Percentiles rank a stretch among this genome's conserved stretches.
Conservation (phyloP, 2,113 vertebrate genomes). For the Embiotoca jacksoni region DNA sequence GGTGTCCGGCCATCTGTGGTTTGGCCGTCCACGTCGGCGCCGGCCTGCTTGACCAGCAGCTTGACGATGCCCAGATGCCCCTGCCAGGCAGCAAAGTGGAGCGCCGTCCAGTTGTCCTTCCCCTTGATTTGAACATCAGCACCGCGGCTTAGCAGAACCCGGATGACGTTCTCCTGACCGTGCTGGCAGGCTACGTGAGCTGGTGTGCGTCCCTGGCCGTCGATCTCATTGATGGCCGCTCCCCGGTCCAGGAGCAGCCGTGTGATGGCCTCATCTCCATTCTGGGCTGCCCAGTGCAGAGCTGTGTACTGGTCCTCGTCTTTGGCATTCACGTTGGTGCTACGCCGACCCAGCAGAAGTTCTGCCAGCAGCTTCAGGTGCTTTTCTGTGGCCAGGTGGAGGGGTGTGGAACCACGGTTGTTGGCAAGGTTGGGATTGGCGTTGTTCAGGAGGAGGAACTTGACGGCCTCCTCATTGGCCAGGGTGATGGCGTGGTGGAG, state of each 20-base stretch:
- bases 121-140: slow-evolving; percentile 86
- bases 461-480: slow-evolving; percentile 94
- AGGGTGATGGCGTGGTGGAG: slow-evolving; percentile 91
- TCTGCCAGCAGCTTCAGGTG: slow-evolving; percentile 88
- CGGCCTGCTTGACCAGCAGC: slow-evolving; percentile 92
- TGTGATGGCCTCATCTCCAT: slow-evolving; percentile 91
- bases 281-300: slow-evolving; percentile 94
- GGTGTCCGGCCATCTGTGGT: slow-evolving; percentile 91
- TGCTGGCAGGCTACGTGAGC: slow-evolving; percentile 96
- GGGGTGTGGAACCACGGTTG: slow-evolving; percentile 88
- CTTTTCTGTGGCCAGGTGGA: slow-evolving; percentile 92
- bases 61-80: slow-evolving; percentile 94
- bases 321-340: slow-evolving; percentile 92
- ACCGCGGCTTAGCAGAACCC: slow-evolving; percentile 90
- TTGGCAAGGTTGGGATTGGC: slow-evolving; percentile 92
- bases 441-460: slow-evolving; percentile 94
- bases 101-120: slow-evolving; percentile 92
- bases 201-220: slow-evolving; percentile 93
- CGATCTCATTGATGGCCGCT: slow-evolving; percentile 87
- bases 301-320: slow-evolving; percentile 97
- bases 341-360: slow-evolving; percentile 91
- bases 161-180: slow-evolving; percentile 92
- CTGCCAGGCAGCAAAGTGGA: slow-evolving; percentile 95
- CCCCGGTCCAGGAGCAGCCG: slow-evolving; percentile 91
- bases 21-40: slow-evolving; percentile 87